Evolutionary conservation across 2,888 invertebrate species (phyloP).

Genomic region (Timandra comae): DNA sequence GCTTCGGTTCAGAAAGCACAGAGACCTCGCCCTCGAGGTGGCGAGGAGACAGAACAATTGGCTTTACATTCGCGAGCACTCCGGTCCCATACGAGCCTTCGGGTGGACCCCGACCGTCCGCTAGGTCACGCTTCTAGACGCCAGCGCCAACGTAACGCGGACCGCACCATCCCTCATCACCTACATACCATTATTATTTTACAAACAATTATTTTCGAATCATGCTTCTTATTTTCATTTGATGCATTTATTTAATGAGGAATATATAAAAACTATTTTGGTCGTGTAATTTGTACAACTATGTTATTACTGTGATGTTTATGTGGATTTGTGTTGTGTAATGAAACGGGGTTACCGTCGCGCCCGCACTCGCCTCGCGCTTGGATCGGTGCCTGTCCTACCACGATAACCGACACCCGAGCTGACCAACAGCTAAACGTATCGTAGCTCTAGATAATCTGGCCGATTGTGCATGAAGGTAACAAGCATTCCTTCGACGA

Average conservation of each 20-base stretch:
- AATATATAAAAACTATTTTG: slow-evolving; percentile 73
- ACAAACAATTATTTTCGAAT: slow-evolving; percentile 39
- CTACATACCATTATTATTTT: slow-evolving; percentile 39
- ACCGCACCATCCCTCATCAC: slow-evolving; percentile 51
- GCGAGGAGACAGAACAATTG: too few relatives aligned
- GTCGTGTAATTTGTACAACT: slow-evolving; percentile 65
- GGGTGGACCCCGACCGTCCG: too few relatives aligned
- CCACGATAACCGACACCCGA: too few relatives aligned
- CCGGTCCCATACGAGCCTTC: slow-evolving; percentile 7
- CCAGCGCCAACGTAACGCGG: slow-evolving; percentile 37
- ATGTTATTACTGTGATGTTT: slow-evolving; percentile 68
- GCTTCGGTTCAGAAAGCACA: slow-evolving; percentile 41
- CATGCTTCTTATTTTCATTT: slow-evolving; percentile 61
- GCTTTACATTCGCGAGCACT: too few relatives aligned
- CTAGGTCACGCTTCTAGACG: not conserved
- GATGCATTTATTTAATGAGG: slow-evolving; percentile 47
- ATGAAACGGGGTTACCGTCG: slow-evolving; percentile 54
- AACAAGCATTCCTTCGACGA: slow-evolving; percentile 71
- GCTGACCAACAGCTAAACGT: slow-evolving; percentile 51
- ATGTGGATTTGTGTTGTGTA: slow-evolving; percentile 76
- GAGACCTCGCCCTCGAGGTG: too few relatives aligned
- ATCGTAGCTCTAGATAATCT: slow-evolving; percentile 63
- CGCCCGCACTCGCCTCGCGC: slow-evolving; percentile 72
- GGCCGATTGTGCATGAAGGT: slow-evolving; percentile 66
- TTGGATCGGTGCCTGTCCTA: slow-evolving; percentile 59